Conservation (phyloP, 2,113 vertebrate species). For the Triplophysa siluroides region DNA sequence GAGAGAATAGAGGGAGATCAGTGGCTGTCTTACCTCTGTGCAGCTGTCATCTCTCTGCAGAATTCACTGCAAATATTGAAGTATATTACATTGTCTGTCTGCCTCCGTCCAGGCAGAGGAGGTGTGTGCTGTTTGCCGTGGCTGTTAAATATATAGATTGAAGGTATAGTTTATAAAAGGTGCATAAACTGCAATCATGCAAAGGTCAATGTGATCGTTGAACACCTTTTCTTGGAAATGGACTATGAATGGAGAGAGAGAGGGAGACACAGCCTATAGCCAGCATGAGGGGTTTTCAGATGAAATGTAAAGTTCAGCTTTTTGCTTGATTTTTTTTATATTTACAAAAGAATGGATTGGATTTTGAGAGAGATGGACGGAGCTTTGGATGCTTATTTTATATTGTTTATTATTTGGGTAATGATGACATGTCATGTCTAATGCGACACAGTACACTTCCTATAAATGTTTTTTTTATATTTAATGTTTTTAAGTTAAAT, state of each 20-base stretch:
- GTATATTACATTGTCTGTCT: slow-evolving; percentile 36
- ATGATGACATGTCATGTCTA: too few relatives aligned
- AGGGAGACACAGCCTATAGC: neutral
- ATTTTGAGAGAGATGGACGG: neutral
- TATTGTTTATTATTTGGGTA: slow-evolving; percentile 1
- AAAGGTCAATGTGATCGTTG: slow-evolving; percentile 45
- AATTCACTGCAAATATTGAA: slow-evolving; percentile 55
- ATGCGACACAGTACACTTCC: too few relatives aligned
- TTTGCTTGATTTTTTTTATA: neutral
- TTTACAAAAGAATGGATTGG: neutral
- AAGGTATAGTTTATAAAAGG: slow-evolving; percentile 45
- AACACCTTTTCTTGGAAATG: slow-evolving; percentile 28
- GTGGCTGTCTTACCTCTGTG: slow-evolving; percentile 31
- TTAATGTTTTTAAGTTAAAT: too few relatives aligned
- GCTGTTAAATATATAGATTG: slow-evolving; percentile 41
- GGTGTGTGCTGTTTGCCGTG: slow-evolving; percentile 20
- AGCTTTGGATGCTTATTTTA: neutral
- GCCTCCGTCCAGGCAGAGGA: slow-evolving; percentile 8
- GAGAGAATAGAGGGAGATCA: slow-evolving; percentile 61
- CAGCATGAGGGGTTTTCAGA: neutral
- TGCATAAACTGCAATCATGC: slow-evolving; percentile 36
- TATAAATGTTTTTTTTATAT: neutral
- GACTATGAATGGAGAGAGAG: slow-evolving; percentile 25
- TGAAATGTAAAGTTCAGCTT: neutral
- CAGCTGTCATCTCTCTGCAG: slow-evolving; percentile 49